phyloP scores from a whole-genome alignment of 2,797 vertebrate genomes.

The Pseudomugil gertrudae region DNA sequence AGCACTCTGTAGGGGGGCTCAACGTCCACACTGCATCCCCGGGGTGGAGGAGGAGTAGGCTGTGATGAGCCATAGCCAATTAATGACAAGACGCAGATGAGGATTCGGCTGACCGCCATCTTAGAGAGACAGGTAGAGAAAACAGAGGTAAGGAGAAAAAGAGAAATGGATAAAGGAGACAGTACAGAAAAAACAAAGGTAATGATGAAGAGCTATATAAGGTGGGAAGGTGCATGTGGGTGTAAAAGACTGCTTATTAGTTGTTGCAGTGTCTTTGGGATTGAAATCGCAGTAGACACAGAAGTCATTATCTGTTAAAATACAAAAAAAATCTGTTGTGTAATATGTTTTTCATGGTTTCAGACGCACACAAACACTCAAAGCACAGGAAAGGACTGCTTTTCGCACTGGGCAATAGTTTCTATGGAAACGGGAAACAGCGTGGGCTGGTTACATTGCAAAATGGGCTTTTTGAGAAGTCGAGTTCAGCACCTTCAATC shows the following conservation, averaged over 20 bases:
- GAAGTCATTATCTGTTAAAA: conserved; percentile 1
- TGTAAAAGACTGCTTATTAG: conserved; percentile 13
- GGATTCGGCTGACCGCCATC: conserved; percentile 74
- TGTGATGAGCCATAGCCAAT: conserved; percentile 85
- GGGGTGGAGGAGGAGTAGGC: conserved; percentile 83
- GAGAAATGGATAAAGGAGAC: conserved; percentile 26
- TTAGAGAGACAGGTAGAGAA: conserved; percentile 54
- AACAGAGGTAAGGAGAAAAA: conserved; percentile 18
- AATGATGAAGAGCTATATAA: background rate
- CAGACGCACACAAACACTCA: conserved; percentile 41
- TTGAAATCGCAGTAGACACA: conserved; percentile 7
- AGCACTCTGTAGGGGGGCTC: conserved; percentile 89
- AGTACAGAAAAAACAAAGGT: conserved; percentile 3
- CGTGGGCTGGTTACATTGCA: conserved; percentile 81
- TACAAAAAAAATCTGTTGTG: conserved; percentile 17
- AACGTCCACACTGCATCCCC: conserved; percentile 89
- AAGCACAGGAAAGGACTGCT: conserved; percentile 64
- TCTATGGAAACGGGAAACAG: conserved; percentile 80
- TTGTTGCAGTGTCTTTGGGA: conserved; percentile 6
- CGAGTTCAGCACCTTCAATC: conserved; percentile 56
- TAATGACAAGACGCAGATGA: conserved; percentile 86
- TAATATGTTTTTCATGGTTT: conserved; percentile 32
- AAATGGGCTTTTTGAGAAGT: conserved; percentile 78
- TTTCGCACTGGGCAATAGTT: conserved; percentile 78
- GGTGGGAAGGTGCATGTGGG: conserved; percentile 14